Percentiles rank a stretch among this genome's conserved stretches.
phyloP scores from a whole-genome alignment of 2,888 invertebrate species.

The Zaprionus lineosus region DNA sequence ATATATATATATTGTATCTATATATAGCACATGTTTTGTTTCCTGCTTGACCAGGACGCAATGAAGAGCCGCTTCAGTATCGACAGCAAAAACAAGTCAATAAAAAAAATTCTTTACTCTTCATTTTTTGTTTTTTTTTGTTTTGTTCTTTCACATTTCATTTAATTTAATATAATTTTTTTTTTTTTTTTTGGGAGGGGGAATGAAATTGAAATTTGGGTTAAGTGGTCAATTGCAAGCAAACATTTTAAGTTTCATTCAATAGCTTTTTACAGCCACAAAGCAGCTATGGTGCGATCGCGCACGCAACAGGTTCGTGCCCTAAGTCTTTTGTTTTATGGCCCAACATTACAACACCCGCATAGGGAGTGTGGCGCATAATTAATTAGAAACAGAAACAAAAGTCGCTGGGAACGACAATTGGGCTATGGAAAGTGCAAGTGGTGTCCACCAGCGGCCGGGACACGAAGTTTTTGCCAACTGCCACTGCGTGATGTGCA shows the following conservation, averaged over 20 bases:
- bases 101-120: conserved; percentile 1
- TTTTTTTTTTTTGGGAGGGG: too few species aligned
- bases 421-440: conserved; percentile 65
- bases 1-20: not conserved
- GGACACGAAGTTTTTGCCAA: conserved; percentile 8
- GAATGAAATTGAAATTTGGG: conserved; percentile 54
- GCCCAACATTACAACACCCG: conserved; percentile 46
- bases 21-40: conserved; percentile 17
- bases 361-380: conserved; percentile 52
- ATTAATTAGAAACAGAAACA: conserved; percentile 45
- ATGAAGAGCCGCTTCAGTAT: conserved; percentile 2
- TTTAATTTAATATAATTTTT: conserved; percentile 1
- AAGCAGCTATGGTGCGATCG: not conserved
- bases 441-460: conserved; percentile 34
- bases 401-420: conserved; percentile 39
- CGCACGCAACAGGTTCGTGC: conserved; percentile 50
- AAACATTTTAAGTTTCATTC: conserved; percentile 20
- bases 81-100: conserved; percentile 12
- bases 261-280: conserved; percentile 12
- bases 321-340: conserved; percentile 63
- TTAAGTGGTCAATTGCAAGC: conserved; percentile 53
- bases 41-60: conserved; percentile 40
- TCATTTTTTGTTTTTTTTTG: not conserved
- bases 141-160: too few species aligned
- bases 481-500: conserved; percentile 53